These are phyloP conservation scores for Tetragonisca angustula DNA, from an alignment of 2,888 invertebrate species.

Conservation along the genomic window DNA sequence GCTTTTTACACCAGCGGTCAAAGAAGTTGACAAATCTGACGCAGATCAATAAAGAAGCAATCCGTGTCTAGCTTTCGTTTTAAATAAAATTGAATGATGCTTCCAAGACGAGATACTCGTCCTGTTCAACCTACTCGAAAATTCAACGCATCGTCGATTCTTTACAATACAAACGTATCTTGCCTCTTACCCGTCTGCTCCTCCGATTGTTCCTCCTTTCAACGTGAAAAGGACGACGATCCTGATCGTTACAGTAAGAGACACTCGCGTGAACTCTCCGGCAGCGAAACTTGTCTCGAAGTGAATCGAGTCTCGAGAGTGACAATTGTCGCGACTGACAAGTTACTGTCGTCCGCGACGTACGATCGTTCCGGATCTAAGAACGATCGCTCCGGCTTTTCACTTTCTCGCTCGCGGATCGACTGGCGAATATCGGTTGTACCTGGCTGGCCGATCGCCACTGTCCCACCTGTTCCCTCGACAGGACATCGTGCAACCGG, in stretches of 20 bases:
- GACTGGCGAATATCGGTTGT: slow-evolving; percentile 68
- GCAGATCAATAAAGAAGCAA: not conserved
- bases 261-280: slow-evolving; percentile 34
- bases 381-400: slow-evolving; percentile 58
- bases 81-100: too few relatives aligned
- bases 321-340: slow-evolving; percentile 1
- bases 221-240: not conserved
- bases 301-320: slow-evolving; percentile 7
- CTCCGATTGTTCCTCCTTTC: not conserved
- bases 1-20: not conserved
- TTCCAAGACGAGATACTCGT: too few relatives aligned
- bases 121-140: not conserved
- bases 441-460: slow-evolving; percentile 68
- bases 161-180: not conserved
- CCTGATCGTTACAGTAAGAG: not conserved
- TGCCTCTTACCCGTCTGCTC: slow-evolving; percentile 10
- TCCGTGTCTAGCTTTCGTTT: not conserved
- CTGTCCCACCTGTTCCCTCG: slow-evolving; percentile 72
- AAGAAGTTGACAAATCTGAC: not conserved
- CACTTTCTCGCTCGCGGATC: slow-evolving; percentile 71
- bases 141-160: too few relatives aligned
- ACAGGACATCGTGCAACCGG: slow-evolving; percentile 49
- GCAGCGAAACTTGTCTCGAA: not conserved
- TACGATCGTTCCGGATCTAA: slow-evolving; percentile 23
- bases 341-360: not conserved